phyloP scores from a whole-genome alignment of 2,797 vertebrate species.

The Myoxocephalus aenaeus region DNA sequence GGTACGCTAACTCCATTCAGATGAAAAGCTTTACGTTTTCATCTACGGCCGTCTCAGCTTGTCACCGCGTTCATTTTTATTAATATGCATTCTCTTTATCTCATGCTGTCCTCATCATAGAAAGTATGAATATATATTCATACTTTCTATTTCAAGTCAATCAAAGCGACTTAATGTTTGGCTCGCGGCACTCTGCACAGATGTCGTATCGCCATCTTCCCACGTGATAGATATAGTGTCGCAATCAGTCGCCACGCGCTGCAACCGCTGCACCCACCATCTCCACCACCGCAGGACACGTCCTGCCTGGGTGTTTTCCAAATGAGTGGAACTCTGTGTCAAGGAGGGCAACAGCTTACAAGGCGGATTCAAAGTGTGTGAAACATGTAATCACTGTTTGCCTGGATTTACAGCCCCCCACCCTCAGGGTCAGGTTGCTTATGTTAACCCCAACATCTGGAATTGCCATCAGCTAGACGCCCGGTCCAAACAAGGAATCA shows the following conservation, averaged over 20 bases:
- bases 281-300: conserved; percentile 17
- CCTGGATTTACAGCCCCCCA: conserved; percentile 54
- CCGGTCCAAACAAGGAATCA: conserved; percentile 35
- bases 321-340: conserved; percentile 54
- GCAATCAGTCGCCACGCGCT: conserved; percentile 45
- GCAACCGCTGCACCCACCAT: not conserved
- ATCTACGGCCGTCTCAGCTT: conserved; percentile 4
- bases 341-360: conserved; percentile 34
- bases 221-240: conserved; percentile 60
- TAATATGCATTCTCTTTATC: not conserved
- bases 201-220: conserved; percentile 54
- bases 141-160: not conserved
- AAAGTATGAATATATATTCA: too few species aligned
- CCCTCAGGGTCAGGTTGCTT: conserved; percentile 41
- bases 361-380: conserved; percentile 41
- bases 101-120: not conserved
- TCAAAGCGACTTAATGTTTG: not conserved
- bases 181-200: not conserved
- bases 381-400: conserved; percentile 52
- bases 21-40: conserved; percentile 7
- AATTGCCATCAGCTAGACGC: conserved; percentile 38
- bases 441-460: conserved; percentile 68
- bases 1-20: not conserved
- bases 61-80: conserved; percentile 7
- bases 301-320: conserved; percentile 57